Evolutionary conservation across 1,140 invertebrate genomes (phyloP).

Genomic region (Drosophila trapezifrons): DNA sequence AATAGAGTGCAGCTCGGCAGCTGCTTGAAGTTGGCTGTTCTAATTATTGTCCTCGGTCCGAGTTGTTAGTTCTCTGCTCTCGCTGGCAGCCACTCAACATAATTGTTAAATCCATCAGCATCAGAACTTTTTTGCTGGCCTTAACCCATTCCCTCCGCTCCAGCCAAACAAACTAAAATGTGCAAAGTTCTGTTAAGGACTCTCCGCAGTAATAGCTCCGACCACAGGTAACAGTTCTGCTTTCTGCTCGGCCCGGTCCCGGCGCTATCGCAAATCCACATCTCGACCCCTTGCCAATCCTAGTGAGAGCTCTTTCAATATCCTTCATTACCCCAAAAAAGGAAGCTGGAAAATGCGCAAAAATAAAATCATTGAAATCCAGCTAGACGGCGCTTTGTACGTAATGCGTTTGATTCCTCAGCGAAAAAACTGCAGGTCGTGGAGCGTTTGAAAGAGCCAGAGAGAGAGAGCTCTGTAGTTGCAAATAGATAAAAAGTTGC

Average conservation of each 20-base stretch:
- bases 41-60: conserved; percentile 35
- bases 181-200: conserved; percentile 46
- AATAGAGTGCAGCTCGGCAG: not conserved
- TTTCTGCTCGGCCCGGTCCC: conserved; percentile 17
- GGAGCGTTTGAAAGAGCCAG: conserved; percentile 16
- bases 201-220: conserved; percentile 44
- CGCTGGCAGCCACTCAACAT: conserved; percentile 45
- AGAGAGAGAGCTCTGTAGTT: conserved; percentile 60
- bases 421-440: conserved; percentile 66
- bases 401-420: conserved; percentile 80
- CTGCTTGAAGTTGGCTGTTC: conserved; percentile 11
- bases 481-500: conserved; percentile 69
- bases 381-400: conserved; percentile 62
- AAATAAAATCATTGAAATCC: conserved; percentile 81
- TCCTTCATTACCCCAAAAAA: conserved; percentile 74
- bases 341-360: conserved; percentile 75
- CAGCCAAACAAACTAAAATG: conserved; percentile 41
- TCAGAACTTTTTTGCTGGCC: conserved; percentile 34
- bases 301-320: conserved; percentile 73
- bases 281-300: conserved; percentile 37
- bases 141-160: conserved; percentile 14
- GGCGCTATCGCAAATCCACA: conserved; percentile 67
- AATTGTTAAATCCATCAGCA: conserved; percentile 54
- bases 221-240: conserved; percentile 53
- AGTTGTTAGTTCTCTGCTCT: conserved; percentile 30